phyloP scores from a whole-genome alignment of 2,888 invertebrate genomes.

The Lasioglossum marginatum region DNA sequence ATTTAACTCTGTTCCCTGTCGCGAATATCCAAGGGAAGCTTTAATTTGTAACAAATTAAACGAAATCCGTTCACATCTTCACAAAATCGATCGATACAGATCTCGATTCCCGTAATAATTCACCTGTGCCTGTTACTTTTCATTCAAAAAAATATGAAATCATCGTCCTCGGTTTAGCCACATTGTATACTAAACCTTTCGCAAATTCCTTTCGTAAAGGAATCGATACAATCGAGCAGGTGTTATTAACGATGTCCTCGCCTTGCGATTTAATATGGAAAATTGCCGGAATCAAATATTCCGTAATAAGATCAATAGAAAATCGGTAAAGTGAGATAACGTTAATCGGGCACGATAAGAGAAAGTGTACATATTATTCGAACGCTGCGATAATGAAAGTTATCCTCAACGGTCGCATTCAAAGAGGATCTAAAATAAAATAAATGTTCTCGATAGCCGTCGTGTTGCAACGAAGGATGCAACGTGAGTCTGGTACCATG shows the following conservation, averaged over 20 bases:
- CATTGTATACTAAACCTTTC: too few species aligned
- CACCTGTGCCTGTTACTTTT: neutral
- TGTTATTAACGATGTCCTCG: neutral
- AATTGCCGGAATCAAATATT: neutral
- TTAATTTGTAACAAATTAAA: conserved; percentile 19
- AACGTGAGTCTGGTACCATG: neutral
- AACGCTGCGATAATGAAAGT: neutral
- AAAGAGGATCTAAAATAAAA: neutral
- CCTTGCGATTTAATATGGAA: neutral
- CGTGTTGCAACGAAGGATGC: neutral
- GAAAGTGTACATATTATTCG: neutral
- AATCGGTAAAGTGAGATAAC: neutral
- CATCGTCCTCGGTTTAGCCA: neutral
- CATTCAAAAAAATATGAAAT: neutral
- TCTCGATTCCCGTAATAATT: neutral
- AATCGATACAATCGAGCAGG: neutral
- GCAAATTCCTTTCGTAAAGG: too few species aligned
- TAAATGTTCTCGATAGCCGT: neutral
- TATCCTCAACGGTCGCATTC: neutral
- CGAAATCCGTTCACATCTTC: neutral
- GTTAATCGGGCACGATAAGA: neutral
- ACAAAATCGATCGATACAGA: neutral
- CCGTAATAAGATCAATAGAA: neutral
- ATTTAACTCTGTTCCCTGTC: conserved; percentile 20
- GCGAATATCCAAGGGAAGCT: conserved; percentile 11